phyloP scores from a whole-genome alignment of 2,888 invertebrate species.

The Orchesellides sinensis region DNA sequence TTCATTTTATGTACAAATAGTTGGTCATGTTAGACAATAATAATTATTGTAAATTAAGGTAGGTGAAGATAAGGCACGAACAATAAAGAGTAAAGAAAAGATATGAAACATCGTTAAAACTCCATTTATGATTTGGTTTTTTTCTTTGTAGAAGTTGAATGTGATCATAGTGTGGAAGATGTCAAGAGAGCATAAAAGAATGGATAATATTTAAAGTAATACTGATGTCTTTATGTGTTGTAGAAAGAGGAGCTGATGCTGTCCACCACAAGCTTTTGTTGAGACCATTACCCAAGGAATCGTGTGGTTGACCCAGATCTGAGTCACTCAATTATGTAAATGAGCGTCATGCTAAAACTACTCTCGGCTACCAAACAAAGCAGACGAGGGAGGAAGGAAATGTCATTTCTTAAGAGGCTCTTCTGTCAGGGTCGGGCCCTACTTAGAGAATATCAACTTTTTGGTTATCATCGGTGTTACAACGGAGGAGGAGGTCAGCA shows the following conservation, averaged over 20 bases:
- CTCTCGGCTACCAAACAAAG: slow-evolving; percentile 62
- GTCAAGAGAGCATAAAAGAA: no score
- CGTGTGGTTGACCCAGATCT: neutral
- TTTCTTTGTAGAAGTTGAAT: neutral
- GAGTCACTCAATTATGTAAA: neutral
- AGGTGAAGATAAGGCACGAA: no score
- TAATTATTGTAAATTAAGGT: no score
- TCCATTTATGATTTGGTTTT: neutral
- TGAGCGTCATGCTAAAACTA: slow-evolving; percentile 50
- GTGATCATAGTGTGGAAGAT: no score
- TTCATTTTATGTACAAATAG: no score
- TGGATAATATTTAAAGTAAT: no score
- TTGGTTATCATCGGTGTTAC: slow-evolving; percentile 60
- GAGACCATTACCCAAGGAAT: no score
- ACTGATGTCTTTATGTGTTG: no score
- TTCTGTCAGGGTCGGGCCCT: slow-evolving; percentile 70
- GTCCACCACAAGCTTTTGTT: no score
- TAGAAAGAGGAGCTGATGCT: no score
- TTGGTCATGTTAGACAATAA: no score
- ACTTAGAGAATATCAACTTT: slow-evolving; percentile 65
- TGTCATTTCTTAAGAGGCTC: slow-evolving; percentile 71
- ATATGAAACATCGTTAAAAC: neutral
- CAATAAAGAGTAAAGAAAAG: neutral
- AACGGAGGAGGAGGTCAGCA: slow-evolving; percentile 34
- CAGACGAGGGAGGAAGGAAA: slow-evolving; percentile 64